Evolutionary conservation across 2,888 invertebrate genomes (phyloP), one percentile per base, ranked within the genome.

Genomic region (Phania funesta): DNA sequence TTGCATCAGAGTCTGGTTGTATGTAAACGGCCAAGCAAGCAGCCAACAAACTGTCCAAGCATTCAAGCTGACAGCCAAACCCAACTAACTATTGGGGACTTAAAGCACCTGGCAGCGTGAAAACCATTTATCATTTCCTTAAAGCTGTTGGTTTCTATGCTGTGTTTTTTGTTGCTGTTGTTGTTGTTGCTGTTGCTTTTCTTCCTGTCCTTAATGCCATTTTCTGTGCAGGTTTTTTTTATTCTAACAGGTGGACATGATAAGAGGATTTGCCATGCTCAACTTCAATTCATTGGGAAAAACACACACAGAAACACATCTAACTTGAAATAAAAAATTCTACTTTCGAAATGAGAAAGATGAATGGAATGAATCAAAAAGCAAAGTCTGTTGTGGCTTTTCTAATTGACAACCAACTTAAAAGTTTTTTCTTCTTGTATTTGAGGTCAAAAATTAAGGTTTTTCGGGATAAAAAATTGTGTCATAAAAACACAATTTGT

Each of bases 41-140:
- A 75, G 32, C 65, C 70, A 74, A 48, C 71, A 41, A 77, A 67
- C 58, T 48, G 71, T 67, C 65, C 65, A 56, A 32, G 20, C 29
- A 46, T 70, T 60, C 52, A 44, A 65, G 58, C 74, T 71, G 78
- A 68, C 78, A 82, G 70, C 56, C 78, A 78, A 78, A 75, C 65
- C 82, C 68, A 78, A 82, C 78, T 71, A 78, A 82, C 78, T 82
- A 75, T 60, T 58, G 74, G 44, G 58, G 74, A 82, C 74, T 82
- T 78, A 65, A 82, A 79, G 70, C 80, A 83, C 84, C 84, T 84
- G 83, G 68, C 83, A 77, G 80, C 81, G 58, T 71, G 76, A 70
- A 83, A 68, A 64, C 76, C 83, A 83, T 84, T 84, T 83, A 84
- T 84, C 84, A 83, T 83, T 78, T 83, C 78, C 82, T 78, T 78